Evolutionary conservation across 2,113 vertebrate species (phyloP), one percentile per base, ranked within the genome.

Genomic region (Rhadina sibilatrix): DNA sequence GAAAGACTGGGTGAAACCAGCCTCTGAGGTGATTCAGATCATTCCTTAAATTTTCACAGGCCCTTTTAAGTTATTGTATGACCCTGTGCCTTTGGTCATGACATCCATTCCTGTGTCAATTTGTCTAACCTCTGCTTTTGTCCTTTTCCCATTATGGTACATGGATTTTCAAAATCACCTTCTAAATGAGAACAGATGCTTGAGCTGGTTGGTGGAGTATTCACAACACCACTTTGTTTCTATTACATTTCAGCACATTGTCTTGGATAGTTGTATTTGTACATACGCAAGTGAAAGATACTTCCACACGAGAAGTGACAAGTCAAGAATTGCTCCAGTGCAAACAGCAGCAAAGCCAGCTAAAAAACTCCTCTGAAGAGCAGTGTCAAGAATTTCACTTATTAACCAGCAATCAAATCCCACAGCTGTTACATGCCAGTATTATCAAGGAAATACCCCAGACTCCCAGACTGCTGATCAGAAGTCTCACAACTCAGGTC

Each of bases 211-310:
- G 42, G 33, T 82, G 81, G 86, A 96, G 84, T 80, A 92, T 95
- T 90, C 86, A 57, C 42, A 77, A 57, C 59, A 82, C 22, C 11
- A 2, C 75, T 94, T 95, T 93, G 88, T 90, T 97, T 95, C 93
- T 91, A 77, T 82, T 90, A 85, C 83, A 80, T 50, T 72, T 82
- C 91, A 91, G 63, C 35, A 82, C 23, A 5, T 22, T 71, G 42
- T 44, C 83, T 88, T 23, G 6, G 71, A 93, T 57, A 86, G 35
- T 52, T 47, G 38, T 60, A 83, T 63, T 92, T 64, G 47, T 40
- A 70, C 37, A 63, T 33, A 83, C 3, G 9, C 38, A 89, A 90
- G 87, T 83, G 90, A 92, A 76, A 96, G 82, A 91, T n/a, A 78
- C 3, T 66, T 35, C n/a, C 56, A 92, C 44, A 61, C 57, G 24